Base-by-base conservation (phyloP, 2,113 vertebrate species). In the Hypanus sabinus region DNA sequence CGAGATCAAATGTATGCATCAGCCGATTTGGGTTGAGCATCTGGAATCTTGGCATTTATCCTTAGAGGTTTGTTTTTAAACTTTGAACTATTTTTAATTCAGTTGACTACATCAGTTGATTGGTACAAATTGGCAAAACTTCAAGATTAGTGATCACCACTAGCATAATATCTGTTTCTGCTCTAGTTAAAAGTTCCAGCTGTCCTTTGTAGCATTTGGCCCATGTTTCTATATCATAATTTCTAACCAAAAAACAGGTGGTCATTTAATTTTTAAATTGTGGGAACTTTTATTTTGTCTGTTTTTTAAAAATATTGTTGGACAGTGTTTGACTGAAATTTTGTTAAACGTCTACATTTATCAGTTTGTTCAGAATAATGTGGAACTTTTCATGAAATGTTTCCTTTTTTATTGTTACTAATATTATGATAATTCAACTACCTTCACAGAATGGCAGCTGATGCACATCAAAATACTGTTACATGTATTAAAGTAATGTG, bases 401-500 rank as follows among this genome's bases (percentile, higher is more conserved):
- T 70, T 83, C 46, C n/a, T 71, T 33, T 24, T 30, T 93, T 24
- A 55, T 36, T 75, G 90, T 46, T 93, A 33, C 73, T 73, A 55
- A 38, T 73, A 75, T 22, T 46, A 73, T 73, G 5, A 27, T 73
- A 20, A 46, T 24, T 93, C 68, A 73, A 73, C 10, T 27, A 71
- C 73, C 36, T 73, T 3, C 90, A 93, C 68, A 71, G 68, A 70
- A 70, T 36, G 62, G 3, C 68, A 92, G 36, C 11, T 73, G 91
- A 75, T 46, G 38, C n/a, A 30, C 38, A 55, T 75, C 36, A 55
- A 75, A 14, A 93, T 75, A 46, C 46, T 46, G 46, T 46, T 46
- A 87, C 18, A 90, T 90, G 85, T 90, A 90, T 90, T 90, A 90
- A 90, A 90, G 60, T n/a, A 12, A 90, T 30, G 62, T 33, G 16